Evolutionary conservation across 35 echinoderm and acorn worm species (phyloP).

Genomic region (Strongylocentrotus purpuratus): DNA sequence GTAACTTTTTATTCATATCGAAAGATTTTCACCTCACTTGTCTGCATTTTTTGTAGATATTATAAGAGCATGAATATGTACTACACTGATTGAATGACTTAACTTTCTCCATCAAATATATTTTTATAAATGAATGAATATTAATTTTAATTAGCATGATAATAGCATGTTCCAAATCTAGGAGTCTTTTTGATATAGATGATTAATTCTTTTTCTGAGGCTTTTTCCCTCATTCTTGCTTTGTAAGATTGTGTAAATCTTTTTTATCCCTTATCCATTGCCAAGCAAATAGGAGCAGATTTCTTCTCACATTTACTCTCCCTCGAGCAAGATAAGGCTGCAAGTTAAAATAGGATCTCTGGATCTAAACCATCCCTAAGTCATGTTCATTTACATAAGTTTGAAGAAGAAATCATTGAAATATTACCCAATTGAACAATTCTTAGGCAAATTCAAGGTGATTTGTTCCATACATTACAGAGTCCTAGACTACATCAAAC

Average conservation of each 20-base stretch:
- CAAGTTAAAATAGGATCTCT: too few species aligned
- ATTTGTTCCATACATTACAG: too few species aligned
- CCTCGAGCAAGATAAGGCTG: too few species aligned
- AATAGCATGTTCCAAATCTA: not conserved
- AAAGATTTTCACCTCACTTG: not conserved
- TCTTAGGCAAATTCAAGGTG: too few species aligned
- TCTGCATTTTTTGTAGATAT: not conserved
- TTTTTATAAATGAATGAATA: not conserved
- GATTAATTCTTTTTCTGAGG: not conserved
- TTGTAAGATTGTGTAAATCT: not conserved
- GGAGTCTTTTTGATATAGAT: not conserved
- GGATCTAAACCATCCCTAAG: too few species aligned
- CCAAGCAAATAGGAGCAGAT: not conserved
- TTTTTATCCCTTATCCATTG: not conserved
- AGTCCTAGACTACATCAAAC: too few species aligned
- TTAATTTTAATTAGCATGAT: not conserved
- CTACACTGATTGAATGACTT: not conserved
- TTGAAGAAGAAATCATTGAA: too few species aligned
- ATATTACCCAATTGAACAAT: too few species aligned
- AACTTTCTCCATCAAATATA: not conserved
- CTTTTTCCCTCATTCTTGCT: not conserved
- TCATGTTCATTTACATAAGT: too few species aligned
- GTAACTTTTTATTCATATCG: not conserved
- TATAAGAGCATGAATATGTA: not conserved
- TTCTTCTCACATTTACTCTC: not conserved